Conservation (phyloP, 2,113 vertebrate genomes). For the Balaenoptera acutorostrata region DNA sequence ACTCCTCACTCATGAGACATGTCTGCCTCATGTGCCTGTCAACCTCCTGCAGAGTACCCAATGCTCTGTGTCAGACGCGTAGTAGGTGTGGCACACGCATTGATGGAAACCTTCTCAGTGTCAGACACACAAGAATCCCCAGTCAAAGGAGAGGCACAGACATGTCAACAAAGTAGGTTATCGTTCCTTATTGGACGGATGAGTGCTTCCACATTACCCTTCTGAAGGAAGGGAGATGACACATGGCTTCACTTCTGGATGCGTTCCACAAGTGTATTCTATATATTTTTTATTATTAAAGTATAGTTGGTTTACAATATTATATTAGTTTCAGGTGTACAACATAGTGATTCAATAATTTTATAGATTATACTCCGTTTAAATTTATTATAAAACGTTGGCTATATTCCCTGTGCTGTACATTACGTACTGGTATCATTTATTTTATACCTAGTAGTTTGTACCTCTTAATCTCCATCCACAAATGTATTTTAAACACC, state of each 20-base stretch:
- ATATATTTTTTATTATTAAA: too few species aligned
- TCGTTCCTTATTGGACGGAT: background rate
- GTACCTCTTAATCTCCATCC: background rate
- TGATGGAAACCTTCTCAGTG: background rate
- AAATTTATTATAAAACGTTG: background rate
- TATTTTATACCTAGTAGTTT: background rate
- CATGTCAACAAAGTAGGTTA: background rate
- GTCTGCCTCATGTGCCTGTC: too few species aligned
- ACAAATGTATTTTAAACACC: background rate
- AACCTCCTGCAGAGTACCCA: background rate
- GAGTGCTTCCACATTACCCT: background rate
- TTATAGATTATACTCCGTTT: background rate
- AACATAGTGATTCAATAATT: background rate
- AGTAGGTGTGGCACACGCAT: background rate
- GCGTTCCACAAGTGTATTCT: fast-evolving
- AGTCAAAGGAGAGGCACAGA: background rate
- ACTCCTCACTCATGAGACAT: fast-evolving
- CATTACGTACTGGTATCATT: fast-evolving
- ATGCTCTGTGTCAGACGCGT: background rate
- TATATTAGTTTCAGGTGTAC: too few species aligned
- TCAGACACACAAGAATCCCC: background rate
- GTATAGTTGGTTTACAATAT: background rate
- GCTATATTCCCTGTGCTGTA: background rate
- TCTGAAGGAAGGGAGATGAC: background rate
- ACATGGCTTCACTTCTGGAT: background rate